These are phyloP conservation scores for Amphimedon queenslandica DNA, from an alignment of 37 sponge, comb jelly and placozoan genomes.

Conservation along the genomic window DNA sequence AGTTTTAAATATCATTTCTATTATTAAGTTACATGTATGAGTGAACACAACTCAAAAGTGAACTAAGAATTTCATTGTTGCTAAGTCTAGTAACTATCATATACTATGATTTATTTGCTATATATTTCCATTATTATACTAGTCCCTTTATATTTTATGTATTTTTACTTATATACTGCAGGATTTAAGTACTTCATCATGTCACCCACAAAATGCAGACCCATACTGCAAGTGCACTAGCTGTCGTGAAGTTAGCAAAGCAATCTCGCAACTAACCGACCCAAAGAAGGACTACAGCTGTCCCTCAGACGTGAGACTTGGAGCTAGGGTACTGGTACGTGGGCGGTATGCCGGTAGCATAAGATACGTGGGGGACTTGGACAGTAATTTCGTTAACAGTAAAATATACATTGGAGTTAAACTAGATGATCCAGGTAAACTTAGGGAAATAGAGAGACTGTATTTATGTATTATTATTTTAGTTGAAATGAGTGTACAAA, in stretches of 20 bases:
- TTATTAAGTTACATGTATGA: too few species aligned
- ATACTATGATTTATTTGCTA: too few species aligned
- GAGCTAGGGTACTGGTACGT: conserved; percentile 65
- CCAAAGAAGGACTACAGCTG: conserved; percentile 5
- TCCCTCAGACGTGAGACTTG: conserved; percentile 32
- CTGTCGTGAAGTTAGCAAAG: conserved; percentile 30
- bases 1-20: too few species aligned
- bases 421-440: conserved; percentile 71
- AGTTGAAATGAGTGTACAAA: background rate
- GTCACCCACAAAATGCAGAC: background rate
- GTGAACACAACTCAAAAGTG: too few species aligned
- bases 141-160: too few species aligned
- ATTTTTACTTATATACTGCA: too few species aligned
- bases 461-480: background rate
- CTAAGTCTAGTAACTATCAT: too few species aligned
- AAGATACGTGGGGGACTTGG: conserved; percentile 73
- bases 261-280: conserved; percentile 14
- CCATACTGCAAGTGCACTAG: conserved; percentile 33
- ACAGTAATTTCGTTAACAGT: conserved; percentile 39
- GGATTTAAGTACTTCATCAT: too few species aligned
- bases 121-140: too few species aligned
- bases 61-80: too few species aligned
- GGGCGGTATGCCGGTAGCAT: conserved; percentile 48
- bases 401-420: conserved; percentile 68
- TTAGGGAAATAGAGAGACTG: too few species aligned